Evolutionary conservation across 2,888 invertebrate genomes (phyloP).

Genomic region (Diplolepis rosae): DNA sequence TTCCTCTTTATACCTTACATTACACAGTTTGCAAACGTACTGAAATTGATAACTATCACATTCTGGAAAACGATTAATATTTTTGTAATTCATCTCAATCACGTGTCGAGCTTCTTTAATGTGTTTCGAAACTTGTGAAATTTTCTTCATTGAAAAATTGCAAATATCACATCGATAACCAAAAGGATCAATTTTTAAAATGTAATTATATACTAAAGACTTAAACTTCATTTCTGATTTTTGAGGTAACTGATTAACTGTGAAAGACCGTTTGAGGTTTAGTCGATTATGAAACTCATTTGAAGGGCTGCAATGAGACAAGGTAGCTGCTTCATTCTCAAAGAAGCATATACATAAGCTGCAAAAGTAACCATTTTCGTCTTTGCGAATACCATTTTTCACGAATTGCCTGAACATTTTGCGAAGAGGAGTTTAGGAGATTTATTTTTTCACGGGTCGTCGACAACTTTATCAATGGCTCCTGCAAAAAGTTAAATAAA

Average conservation of each 20-base stretch:
- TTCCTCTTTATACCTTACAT: too few species aligned
- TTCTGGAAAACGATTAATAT: not conserved
- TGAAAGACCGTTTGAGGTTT: not conserved
- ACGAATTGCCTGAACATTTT: not conserved
- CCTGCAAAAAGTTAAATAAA: too few species aligned
- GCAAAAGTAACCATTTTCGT: conserved; percentile 1
- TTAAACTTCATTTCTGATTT: not conserved
- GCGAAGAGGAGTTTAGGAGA: not conserved
- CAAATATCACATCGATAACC: not conserved
- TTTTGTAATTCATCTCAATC: not conserved
- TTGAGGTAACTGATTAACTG: too few species aligned
- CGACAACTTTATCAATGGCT: too few species aligned
- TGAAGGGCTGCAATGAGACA: not conserved
- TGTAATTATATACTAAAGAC: not conserved
- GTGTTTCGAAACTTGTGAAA: not conserved
- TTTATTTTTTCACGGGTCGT: not conserved
- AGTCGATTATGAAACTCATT: not conserved
- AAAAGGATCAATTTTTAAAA: not conserved
- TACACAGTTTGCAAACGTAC: not conserved
- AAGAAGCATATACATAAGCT: not conserved
- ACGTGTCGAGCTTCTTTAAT: not conserved
- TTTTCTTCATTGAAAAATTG: not conserved
- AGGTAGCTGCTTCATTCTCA: not conserved
- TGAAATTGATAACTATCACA: not conserved
- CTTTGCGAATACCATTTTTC: not conserved